Percentiles rank a stretch among this genome's conserved stretches.
Evolutionary conservation across 2,888 invertebrate species (phyloP).

Genomic region (Chaetogeoica ovagalla): DNA sequence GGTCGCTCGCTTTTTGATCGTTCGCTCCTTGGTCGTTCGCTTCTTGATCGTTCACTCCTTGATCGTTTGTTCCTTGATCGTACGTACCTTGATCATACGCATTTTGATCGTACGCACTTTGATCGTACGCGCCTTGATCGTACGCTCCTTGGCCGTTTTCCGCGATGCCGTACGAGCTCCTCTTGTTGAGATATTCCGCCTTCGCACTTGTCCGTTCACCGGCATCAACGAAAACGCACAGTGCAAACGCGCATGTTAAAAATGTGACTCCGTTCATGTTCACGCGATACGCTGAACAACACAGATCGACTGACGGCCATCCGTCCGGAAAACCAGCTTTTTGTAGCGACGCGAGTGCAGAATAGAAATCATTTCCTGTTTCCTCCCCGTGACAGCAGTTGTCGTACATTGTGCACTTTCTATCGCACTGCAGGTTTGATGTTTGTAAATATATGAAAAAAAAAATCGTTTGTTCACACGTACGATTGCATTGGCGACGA

Average conservation of each 20-base stretch:
- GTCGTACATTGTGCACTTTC: neutral
- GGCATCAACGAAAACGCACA: neutral
- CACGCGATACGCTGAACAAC: neutral
- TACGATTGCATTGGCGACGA: neutral
- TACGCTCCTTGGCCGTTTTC: neutral
- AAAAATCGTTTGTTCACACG: neutral
- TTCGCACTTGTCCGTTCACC: neutral
- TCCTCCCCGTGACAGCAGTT: neutral
- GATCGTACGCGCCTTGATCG: neutral
- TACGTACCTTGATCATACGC: too few species aligned
- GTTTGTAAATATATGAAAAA: neutral
- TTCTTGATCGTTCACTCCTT: neutral
- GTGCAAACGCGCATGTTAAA: neutral
- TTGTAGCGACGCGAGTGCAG: conserved; percentile 56
- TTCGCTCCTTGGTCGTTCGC: neutral
- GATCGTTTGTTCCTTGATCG: neutral
- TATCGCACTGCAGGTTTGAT: conserved; percentile 7
- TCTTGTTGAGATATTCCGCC: neutral
- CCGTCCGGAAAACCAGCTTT: neutral
- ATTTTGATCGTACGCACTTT: too few species aligned
- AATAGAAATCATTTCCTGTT: conserved; percentile 12
- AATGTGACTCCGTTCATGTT: neutral
- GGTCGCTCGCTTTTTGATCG: neutral
- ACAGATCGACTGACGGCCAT: conserved; percentile 4
- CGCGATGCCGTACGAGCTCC: neutral